A percentile compares a stretch with the other conserved stretches of the same genome.
Evolutionary conservation across 2,888 invertebrate species (phyloP).

Genomic region (Agonopterix heracliana): DNA sequence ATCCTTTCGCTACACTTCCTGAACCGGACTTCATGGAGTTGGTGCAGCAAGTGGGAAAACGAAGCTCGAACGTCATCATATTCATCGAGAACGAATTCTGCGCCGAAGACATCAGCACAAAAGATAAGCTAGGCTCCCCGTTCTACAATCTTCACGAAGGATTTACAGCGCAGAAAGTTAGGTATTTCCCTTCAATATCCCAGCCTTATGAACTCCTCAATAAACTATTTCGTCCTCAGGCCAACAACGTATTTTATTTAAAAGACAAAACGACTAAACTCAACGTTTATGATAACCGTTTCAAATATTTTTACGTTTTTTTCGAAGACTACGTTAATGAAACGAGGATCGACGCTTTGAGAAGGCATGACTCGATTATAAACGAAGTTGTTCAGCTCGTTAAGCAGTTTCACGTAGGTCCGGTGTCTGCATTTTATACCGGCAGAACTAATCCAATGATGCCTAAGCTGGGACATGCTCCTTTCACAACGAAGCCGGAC

Average conservation of each 20-base stretch:
- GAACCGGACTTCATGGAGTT: not conserved
- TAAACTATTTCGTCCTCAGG: not conserved
- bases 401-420: not conserved
- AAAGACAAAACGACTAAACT: not conserved
- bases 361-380: not conserved
- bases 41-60: not conserved
- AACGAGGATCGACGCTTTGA: not conserved
- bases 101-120: not conserved
- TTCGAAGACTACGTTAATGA: not conserved
- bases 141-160: not conserved
- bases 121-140: not conserved
- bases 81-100: not conserved
- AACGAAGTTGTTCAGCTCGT: not conserved
- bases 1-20: not conserved
- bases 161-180: not conserved
- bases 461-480: not conserved
- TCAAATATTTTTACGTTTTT: not conserved
- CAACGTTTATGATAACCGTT: not conserved
- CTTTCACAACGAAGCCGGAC: too few species aligned
- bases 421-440: not conserved
- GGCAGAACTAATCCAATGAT: not conserved
- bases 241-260: not conserved
- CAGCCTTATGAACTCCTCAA: not conserved
- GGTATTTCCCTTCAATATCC: not conserved
- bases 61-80: not conserved